Percentiles rank a stretch among this genome's conserved stretches.
Conservation (phyloP, 2,113 vertebrate species). For the Erinaceus europaeus region DNA sequence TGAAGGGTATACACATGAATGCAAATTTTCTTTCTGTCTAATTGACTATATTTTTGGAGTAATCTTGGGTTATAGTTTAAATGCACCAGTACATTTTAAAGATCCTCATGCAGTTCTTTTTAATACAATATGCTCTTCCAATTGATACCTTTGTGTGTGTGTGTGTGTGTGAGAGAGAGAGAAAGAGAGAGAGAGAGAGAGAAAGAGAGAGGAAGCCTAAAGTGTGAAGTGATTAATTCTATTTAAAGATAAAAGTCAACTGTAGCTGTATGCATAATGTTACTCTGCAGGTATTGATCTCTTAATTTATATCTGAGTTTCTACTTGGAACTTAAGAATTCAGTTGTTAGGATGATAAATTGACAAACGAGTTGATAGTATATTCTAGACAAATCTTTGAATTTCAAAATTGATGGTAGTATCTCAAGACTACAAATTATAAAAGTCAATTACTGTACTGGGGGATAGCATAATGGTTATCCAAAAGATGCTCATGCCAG, state of each 20-base stretch:
- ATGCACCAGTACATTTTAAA: background rate
- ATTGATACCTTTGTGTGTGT: conserved; percentile 44
- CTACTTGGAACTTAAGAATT: conserved; percentile 3
- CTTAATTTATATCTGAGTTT: conserved; percentile 52
- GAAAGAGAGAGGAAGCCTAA: background rate
- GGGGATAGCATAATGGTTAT: no score
- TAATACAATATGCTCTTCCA: conserved; percentile 38
- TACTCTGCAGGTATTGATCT: conserved; percentile 46
- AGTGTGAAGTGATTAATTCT: conserved; percentile 52
- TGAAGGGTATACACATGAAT: background rate
- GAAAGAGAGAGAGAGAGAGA: no score
- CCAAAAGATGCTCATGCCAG: no score
- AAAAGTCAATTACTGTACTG: background rate
- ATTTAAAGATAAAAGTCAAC: conserved; percentile 49
- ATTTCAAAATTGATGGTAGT: background rate
- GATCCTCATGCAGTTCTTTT: conserved; percentile 47
- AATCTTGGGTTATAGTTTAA: background rate
- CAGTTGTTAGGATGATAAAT: conserved; percentile 20
- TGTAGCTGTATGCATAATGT: conserved; percentile 28
- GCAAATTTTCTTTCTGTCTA: background rate
- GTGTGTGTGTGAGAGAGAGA: no score
- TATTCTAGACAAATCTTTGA: conserved; percentile 39
- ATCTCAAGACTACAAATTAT: conserved; percentile 11
- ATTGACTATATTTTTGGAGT: background rate
- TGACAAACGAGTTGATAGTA: conserved; percentile 13